Evolutionary conservation across 2,113 vertebrate genomes (phyloP).

Genomic region (Globicephala melas): DNA sequence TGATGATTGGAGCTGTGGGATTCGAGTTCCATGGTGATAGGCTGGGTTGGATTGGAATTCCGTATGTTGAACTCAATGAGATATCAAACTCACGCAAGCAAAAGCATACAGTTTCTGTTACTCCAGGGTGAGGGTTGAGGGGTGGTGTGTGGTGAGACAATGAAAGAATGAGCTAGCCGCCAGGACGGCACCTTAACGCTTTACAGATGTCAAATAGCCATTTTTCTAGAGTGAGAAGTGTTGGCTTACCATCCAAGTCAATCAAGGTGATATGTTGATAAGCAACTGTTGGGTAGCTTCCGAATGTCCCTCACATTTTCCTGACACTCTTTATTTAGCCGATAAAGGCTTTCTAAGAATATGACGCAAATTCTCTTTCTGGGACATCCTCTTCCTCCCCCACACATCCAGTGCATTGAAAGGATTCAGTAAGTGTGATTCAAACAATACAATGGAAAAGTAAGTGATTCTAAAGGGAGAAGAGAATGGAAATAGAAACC

Average conservation of each 20-base stretch:
- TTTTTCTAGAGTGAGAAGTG: not conserved
- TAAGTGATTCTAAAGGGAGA: constrained; percentile 19
- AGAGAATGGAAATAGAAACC: constrained; percentile 24
- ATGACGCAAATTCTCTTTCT: not conserved
- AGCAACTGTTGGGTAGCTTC: not conserved
- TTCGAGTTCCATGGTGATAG: not conserved
- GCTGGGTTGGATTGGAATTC: not conserved
- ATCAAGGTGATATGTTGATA: not conserved
- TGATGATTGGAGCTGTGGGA: not conserved
- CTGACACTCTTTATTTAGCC: not conserved
- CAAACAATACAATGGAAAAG: constrained; percentile 2
- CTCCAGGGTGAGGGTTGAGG: not conserved
- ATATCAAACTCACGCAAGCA: not conserved
- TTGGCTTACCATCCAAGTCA: not conserved
- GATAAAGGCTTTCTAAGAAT: constrained; percentile 27
- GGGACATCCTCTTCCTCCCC: not conserved
- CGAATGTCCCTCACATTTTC: not conserved
- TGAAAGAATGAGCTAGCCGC: not conserved
- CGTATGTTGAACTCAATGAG: not conserved
- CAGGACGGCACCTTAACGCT: not conserved
- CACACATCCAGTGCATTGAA: not conserved
- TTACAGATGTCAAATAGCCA: not conserved
- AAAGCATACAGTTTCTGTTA: not conserved
- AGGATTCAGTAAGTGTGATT: not conserved
- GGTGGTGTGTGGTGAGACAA: not conserved